Evolutionary conservation across 1,140 invertebrate species (phyloP).

Genomic region (Trichomalopsis sarcophagae): DNA sequence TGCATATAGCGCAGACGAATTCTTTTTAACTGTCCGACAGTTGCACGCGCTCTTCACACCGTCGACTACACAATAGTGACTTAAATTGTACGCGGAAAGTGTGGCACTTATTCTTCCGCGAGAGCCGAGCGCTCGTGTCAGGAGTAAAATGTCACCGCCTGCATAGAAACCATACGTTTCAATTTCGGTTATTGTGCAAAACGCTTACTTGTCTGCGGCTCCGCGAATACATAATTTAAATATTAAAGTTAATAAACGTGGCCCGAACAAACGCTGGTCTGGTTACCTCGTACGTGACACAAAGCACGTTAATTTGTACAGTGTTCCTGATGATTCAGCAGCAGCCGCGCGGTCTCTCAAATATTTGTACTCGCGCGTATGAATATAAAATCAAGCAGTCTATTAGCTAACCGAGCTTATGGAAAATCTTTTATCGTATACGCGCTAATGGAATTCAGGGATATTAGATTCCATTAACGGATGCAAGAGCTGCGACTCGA

Average conservation of each 20-base stretch:
- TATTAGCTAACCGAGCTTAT: background rate
- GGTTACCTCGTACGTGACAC: background rate
- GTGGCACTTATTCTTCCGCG: background rate
- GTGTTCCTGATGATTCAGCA: background rate
- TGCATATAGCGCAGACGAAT: background rate
- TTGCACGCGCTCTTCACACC: background rate
- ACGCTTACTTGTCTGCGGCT: background rate
- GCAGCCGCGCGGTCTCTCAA: background rate
- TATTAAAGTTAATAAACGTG: background rate
- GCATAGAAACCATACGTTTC: background rate
- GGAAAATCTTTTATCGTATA: constrained; percentile 1
- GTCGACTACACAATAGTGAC: background rate
- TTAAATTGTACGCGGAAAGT: too few relatives aligned
- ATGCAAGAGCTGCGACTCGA: background rate
- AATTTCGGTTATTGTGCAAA: background rate
- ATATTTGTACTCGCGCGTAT: background rate
- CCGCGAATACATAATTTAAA: background rate
- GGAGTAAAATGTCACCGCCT: background rate
- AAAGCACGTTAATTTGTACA: background rate
- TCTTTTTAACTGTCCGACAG: background rate
- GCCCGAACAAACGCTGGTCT: background rate
- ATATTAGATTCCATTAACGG: background rate
- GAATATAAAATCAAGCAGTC: background rate
- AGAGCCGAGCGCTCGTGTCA: background rate
- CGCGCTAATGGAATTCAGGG: background rate